phyloP scores from a whole-genome alignment of 1,140 invertebrate genomes.

The Nasonia giraulti region DNA sequence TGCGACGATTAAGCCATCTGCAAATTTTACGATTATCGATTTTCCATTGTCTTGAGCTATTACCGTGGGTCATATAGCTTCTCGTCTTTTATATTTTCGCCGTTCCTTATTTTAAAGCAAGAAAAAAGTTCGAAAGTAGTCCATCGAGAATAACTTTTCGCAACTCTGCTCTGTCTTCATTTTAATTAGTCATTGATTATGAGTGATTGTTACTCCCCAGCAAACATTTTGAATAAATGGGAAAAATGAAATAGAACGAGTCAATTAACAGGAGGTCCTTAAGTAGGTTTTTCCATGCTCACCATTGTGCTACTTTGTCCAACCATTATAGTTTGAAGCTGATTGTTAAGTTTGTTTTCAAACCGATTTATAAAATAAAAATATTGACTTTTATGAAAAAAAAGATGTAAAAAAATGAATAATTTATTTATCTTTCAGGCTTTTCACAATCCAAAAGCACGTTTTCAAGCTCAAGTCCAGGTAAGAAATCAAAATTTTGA shows the following conservation, averaged over 20 bases:
- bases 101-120: neutral
- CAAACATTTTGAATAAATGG: neutral
- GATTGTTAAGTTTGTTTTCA: slow-evolving; percentile 32
- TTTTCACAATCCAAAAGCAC: slow-evolving; percentile 69
- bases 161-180: no score
- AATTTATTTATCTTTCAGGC: slow-evolving; percentile 64
- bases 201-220: no score
- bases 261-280: no score
- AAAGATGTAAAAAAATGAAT: neutral
- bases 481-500: slow-evolving; percentile 54
- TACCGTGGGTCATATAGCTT: no score
- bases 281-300: no score
- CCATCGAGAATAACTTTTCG: no score
- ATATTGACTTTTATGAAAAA: neutral
- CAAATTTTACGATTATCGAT: slow-evolving; percentile 36
- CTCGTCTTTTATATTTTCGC: neutral
- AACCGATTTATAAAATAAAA: neutral
- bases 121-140: neutral
- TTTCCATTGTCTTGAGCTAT: neutral
- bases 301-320: neutral
- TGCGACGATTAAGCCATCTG: neutral
- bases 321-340: no score
- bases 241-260: neutral
- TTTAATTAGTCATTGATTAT: no score
- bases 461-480: slow-evolving; percentile 67